Conservation (phyloP, 2,888 invertebrate species). For the Drosophila quinaria region DNA sequence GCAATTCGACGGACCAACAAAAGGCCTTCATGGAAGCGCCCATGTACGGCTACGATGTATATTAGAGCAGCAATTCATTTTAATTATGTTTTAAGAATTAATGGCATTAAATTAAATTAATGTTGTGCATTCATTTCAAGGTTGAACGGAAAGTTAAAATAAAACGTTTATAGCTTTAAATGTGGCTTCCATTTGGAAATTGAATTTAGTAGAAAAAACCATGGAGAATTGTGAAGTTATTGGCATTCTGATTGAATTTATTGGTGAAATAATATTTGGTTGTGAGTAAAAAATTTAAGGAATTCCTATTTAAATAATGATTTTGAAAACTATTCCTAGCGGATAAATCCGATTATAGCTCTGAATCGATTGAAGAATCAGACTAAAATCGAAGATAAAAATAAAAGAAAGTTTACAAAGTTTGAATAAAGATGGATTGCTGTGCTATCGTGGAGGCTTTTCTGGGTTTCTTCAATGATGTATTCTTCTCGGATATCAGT, state of each 20-base stretch:
- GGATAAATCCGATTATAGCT: slow-evolving; percentile 22
- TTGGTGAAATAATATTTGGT: slow-evolving; percentile 61
- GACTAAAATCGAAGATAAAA: neutral
- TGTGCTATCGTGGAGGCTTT: slow-evolving; percentile 57
- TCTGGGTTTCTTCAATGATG: slow-evolving; percentile 55
- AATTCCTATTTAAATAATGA: neutral
- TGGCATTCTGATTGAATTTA: slow-evolving; percentile 62
- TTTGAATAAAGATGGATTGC: slow-evolving; percentile 34
- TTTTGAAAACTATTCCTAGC: slow-evolving; percentile 16
- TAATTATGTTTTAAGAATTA: slow-evolving; percentile 49
- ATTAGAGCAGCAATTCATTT: slow-evolving; percentile 49
- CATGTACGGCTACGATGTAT: slow-evolving; percentile 91
- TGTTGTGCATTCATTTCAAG: slow-evolving; percentile 45
- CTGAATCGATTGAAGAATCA: slow-evolving; percentile 28
- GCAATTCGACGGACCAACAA: slow-evolving; percentile 91
- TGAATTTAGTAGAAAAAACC: slow-evolving; percentile 26
- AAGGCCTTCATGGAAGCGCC: slow-evolving; percentile 91
- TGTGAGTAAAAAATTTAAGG: slow-evolving; percentile 47
- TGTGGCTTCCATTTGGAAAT: neutral
- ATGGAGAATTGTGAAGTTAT: slow-evolving; percentile 75
- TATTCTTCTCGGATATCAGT: slow-evolving; percentile 64
- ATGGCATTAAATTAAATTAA: slow-evolving; percentile 44
- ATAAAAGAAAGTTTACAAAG: slow-evolving; percentile 7
- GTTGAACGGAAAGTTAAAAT: slow-evolving; percentile 26
- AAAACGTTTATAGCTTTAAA: slow-evolving; percentile 34